Conservation (phyloP, 2,888 invertebrate species). For the Gari tellinella region DNA sequence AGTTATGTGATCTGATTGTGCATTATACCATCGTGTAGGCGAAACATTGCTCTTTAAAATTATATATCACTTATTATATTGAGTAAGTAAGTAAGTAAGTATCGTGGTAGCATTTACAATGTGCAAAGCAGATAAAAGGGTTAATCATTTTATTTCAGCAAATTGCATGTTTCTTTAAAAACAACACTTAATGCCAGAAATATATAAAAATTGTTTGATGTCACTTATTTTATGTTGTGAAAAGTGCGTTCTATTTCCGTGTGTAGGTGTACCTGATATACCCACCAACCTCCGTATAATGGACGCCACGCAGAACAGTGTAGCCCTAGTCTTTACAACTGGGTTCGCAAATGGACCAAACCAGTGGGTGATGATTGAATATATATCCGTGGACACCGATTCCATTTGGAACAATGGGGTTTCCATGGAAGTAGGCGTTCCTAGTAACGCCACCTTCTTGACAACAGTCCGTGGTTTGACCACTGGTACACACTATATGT, state of each 20-base stretch:
- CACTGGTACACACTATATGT: constrained; percentile 19
- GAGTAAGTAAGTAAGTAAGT: no score
- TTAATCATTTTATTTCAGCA: no score
- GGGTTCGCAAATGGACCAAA: constrained; percentile 40
- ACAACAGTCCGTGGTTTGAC: constrained; percentile 11
- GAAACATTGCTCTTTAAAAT: no score
- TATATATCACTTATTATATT: no score
- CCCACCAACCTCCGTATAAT: constrained; percentile 12
- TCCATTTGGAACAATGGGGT: constrained; percentile 24
- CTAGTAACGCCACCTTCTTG: constrained; percentile 2
- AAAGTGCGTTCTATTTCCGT: neutral
- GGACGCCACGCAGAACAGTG: constrained; percentile 9
- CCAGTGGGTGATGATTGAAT: constrained; percentile 29
- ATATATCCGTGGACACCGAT: constrained; percentile 3
- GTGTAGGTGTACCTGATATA: constrained; percentile 34
- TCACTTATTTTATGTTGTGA: no score
- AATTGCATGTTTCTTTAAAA: no score
- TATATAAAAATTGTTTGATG: no score
- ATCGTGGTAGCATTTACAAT: no score
- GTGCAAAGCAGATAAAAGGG: no score
- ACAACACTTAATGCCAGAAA: no score
- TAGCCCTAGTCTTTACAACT: constrained; percentile 6
- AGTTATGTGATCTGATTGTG: no score
- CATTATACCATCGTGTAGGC: no score
- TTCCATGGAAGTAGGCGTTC: constrained; percentile 2